Evolutionary conservation across 2,113 vertebrate genomes (phyloP), one percentile per base, ranked within the genome.

Genomic region (Paradoxurus hermaphroditus): DNA sequence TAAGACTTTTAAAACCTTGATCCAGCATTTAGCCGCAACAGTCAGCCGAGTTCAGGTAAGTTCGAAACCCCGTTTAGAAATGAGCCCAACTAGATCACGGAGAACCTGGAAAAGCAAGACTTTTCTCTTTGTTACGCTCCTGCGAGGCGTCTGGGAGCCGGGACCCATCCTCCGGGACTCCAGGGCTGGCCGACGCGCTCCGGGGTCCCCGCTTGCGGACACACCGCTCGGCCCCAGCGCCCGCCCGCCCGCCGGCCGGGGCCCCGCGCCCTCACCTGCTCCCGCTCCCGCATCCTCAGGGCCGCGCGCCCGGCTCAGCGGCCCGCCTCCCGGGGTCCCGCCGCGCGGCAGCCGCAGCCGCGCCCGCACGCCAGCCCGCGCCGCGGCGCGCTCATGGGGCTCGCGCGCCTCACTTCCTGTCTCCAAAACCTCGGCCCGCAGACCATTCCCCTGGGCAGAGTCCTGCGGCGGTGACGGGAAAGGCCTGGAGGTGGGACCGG

Each of bases 401-500:
- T 97, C 98, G 99, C 98, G 98, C 97, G 98, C 99, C 98, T 99
- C 99, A 99, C 99, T 99, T 99, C 99, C 99, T 99, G 99, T 98
- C 97, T 97, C 98, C 98, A 93, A 97, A 98, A 98, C 89, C 95
- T 95, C 49, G 94, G 53, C 97, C 98, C 96, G 96, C 93, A 34
- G 97, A 98, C 98, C 98, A 98, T 98, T 99, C 99, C 99, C 99
- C 99, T 95, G 98, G 72, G 98, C 95, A 39, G 81, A 95, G 97
- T 97, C 95, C 86, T 97, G 96, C 90, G 96, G 97, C 97, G 73
- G n/a, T 36, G 9, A 29, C 29, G 62, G 82, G 65, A 1, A 2
- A 41, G 89, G 73, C 75, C 86, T 1, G 79, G 62, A 59, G 36
- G 1, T 6, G 65, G 39, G 73, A 31, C 56, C 16, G 7, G 44